phyloP scores from a whole-genome alignment of 2,797 vertebrate species.

The Rousettus madagascariensis region DNA sequence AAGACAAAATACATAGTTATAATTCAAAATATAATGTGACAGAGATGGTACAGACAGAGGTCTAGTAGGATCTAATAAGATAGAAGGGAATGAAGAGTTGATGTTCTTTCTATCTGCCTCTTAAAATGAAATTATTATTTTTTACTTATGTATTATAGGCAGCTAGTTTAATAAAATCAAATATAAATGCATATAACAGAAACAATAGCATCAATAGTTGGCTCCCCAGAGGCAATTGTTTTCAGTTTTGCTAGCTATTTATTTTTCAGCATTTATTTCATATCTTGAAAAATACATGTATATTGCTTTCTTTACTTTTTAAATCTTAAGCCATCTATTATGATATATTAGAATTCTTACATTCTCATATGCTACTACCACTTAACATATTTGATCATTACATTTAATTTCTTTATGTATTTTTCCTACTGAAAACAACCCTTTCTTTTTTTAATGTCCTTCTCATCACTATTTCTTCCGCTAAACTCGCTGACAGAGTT shows the following conservation, averaged over 20 bases:
- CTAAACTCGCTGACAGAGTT: not conserved
- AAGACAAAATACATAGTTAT: not conserved
- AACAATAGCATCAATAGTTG: not conserved
- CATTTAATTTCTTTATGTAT: not conserved
- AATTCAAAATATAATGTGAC: not conserved
- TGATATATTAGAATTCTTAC: not conserved
- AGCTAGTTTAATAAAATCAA: not conserved
- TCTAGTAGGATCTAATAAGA: not conserved
- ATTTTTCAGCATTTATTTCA: not conserved
- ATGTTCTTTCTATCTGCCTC: not conserved
- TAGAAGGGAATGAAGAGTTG: not conserved
- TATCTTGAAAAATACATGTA: not conserved
- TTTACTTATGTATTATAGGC: not conserved
- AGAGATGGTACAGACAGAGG: not conserved
- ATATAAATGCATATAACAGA: not conserved
- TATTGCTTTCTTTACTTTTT: not conserved
- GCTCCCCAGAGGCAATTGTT: not conserved
- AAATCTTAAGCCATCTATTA: not conserved
- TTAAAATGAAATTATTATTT: not conserved
- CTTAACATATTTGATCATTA: not conserved
- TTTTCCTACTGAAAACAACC: not conserved
- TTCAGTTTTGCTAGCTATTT: not conserved
- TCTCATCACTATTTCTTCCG: not conserved
- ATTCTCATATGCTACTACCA: not conserved
- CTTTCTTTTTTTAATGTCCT: not conserved